Percentiles rank a stretch among this genome's conserved stretches.
Conservation (phyloP, 2,113 vertebrate species). For the Stigmatopora nigra region DNA sequence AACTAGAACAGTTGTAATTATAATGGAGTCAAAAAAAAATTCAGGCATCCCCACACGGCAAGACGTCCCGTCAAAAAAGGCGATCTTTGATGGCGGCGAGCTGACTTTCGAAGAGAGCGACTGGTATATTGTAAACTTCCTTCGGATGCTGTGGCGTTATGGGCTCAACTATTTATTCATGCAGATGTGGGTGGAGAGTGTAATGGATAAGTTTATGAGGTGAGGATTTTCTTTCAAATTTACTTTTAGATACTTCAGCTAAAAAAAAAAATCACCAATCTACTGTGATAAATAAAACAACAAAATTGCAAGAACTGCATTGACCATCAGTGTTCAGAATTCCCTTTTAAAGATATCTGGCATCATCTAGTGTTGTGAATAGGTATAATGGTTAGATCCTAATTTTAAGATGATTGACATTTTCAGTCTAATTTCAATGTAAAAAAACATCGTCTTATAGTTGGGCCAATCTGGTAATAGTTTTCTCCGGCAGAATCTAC, state of each 20-base stretch:
- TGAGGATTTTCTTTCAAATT: slow-evolving; percentile 37
- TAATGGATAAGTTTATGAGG: slow-evolving; percentile 95
- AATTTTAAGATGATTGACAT: no score
- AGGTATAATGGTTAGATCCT: no score
- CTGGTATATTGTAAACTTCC: slow-evolving; percentile 82
- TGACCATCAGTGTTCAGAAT: no score
- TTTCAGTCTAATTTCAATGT: no score
- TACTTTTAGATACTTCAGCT: no score
- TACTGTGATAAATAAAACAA: no score
- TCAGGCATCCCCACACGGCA: slow-evolving; percentile 69
- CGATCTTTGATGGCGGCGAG: slow-evolving; percentile 81
- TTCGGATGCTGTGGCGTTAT: slow-evolving; percentile 82
- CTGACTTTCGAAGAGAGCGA: slow-evolving; percentile 86
- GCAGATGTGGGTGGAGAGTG: slow-evolving; percentile 88
- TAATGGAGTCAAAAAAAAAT: not conserved
- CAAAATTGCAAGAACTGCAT: no score
- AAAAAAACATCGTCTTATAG: no score
- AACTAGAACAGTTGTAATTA: no score
- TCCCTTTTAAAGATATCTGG: no score
- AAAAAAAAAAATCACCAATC: not conserved
- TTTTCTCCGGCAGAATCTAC: slow-evolving; percentile 76
- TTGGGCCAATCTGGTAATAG: not conserved
- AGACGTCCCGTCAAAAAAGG: slow-evolving; percentile 55
- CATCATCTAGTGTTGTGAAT: no score
- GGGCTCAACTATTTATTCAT: slow-evolving; percentile 82